Percentiles rank a stretch among this genome's conserved stretches.
Conservation (phyloP, 2,113 vertebrate species). For the Hippolais icterina region DNA sequence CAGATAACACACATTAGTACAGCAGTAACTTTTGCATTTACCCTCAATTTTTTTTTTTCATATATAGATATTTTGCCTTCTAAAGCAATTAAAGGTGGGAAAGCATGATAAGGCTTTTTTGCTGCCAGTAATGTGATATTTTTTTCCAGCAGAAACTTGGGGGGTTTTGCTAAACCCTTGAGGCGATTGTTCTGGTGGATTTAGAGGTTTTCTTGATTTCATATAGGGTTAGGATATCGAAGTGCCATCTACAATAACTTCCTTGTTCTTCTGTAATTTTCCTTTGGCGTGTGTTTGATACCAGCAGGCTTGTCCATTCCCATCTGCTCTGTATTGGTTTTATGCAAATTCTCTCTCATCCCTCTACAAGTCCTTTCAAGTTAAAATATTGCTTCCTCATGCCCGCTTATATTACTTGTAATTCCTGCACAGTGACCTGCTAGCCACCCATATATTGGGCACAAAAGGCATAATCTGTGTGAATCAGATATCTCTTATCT, state of each 20-base stretch:
- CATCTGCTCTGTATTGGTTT: constrained; percentile 55
- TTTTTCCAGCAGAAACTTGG: constrained; percentile 11
- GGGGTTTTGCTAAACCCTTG: constrained; percentile 2
- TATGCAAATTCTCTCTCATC: constrained; percentile 67
- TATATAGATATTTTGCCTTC: not conserved
- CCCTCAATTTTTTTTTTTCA: not conserved
- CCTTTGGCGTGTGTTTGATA: constrained; percentile 35
- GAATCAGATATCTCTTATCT: constrained; percentile 64
- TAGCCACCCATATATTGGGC: constrained; percentile 41
- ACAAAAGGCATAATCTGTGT: constrained; percentile 53
- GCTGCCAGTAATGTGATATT: constrained; percentile 4
- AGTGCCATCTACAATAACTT: constrained; percentile 48
- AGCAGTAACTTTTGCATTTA: not conserved
- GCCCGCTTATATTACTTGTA: constrained; percentile 40
- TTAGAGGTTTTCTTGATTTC: constrained; percentile 41
- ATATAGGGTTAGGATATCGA: not conserved
- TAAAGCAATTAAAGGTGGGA: not conserved
- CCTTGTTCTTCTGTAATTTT: constrained; percentile 67
- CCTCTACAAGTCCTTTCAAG: constrained; percentile 63
- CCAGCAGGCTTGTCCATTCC: constrained; percentile 56
- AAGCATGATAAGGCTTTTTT: constrained; percentile 7
- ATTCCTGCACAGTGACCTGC: constrained; percentile 51
- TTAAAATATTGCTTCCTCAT: constrained; percentile 61
- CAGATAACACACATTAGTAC: not conserved
- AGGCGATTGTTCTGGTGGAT: not conserved